Conservation (phyloP, 2,113 vertebrate genomes). For the Puma concolor region DNA sequence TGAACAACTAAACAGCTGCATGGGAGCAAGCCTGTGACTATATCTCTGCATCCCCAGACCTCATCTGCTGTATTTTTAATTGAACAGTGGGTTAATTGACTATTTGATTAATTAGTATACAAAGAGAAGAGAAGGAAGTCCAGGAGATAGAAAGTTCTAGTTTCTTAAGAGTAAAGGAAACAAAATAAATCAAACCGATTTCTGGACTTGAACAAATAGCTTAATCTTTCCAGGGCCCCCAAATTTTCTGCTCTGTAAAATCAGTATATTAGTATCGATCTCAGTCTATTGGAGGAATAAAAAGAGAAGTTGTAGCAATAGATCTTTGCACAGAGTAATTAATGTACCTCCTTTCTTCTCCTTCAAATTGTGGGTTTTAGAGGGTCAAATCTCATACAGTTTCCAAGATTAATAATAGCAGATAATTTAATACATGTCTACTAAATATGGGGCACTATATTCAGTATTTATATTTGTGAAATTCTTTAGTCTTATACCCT, state of each 20-base stretch:
- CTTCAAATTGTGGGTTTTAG: background rate
- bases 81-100: background rate
- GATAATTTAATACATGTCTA: background rate
- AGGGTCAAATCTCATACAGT: background rate
- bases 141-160: background rate
- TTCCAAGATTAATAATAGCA: background rate
- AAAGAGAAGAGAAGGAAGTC: slow-evolving; percentile 13
- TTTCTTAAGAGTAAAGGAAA: slow-evolving; percentile 20
- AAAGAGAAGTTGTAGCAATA: background rate
- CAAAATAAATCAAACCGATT: background rate
- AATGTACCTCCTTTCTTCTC: background rate
- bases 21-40: background rate
- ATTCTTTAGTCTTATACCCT: background rate
- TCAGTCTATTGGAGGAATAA: background rate
- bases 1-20: background rate
- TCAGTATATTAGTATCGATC: background rate
- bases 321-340: background rate
- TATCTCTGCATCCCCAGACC: background rate
- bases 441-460: background rate
- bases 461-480: background rate
- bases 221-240: background rate
- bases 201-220: background rate
- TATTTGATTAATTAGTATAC: slow-evolving; percentile 16
- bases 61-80: background rate
- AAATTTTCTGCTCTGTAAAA: background rate